Percentiles rank a stretch among this genome's conserved stretches.
These are phyloP conservation scores for Octomys mimax DNA, from an alignment of 2,797 vertebrate species.

Conservation along the genomic window DNA sequence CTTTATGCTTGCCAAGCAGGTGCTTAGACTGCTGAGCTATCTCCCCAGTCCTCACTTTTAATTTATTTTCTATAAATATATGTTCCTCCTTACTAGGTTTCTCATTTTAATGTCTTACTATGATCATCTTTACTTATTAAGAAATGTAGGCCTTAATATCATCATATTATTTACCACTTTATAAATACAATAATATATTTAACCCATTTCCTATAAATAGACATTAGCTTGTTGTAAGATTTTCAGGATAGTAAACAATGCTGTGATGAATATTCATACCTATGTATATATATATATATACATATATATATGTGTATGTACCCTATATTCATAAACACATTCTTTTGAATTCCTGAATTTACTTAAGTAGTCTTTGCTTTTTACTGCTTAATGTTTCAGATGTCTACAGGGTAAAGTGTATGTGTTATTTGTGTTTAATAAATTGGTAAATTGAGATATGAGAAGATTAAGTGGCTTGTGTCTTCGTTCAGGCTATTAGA, in stretches of 20 bases:
- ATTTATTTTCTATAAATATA: constrained; percentile 25
- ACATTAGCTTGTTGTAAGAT: background rate
- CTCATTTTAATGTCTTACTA: constrained; percentile 34
- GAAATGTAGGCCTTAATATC: constrained; percentile 39
- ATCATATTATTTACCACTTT: constrained; percentile 13
- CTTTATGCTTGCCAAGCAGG: no score
- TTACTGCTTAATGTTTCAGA: background rate
- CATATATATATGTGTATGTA: background rate
- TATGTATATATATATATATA: no score
- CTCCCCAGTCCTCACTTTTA: background rate
- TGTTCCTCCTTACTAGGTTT: background rate
- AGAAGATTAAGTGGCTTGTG: background rate
- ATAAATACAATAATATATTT: constrained; percentile 20
- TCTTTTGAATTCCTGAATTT: constrained; percentile 19
- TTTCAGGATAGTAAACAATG: constrained; percentile 14
- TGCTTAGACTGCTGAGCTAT: no score
- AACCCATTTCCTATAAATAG: constrained; percentile 5
- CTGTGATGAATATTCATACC: background rate
- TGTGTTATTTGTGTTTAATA: background rate
- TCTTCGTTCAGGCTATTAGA: background rate
- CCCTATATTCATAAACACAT: background rate
- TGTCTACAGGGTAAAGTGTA: background rate
- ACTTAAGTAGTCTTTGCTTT: background rate
- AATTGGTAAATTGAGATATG: background rate
- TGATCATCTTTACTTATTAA: constrained; percentile 17